Evolutionary conservation across 2,888 invertebrate genomes (phyloP), one percentile per base, ranked within the genome.

Genomic region (Xiphydria camelus): DNA sequence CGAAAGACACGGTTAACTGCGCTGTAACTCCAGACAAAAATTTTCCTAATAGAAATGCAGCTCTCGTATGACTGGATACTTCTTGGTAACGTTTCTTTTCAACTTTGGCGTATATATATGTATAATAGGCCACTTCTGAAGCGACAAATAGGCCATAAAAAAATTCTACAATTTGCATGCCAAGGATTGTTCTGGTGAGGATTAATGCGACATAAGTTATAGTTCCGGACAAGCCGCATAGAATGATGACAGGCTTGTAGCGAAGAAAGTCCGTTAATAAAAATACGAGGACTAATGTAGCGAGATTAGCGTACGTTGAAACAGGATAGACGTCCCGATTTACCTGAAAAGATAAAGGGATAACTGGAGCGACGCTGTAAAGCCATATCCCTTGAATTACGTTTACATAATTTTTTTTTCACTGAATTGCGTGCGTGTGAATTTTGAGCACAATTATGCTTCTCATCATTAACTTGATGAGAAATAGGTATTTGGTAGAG

Each of bases 101-200:
- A 39, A 92, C 94, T 80, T 94, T 91, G 19, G 94, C 91, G 76
- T 94, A 96, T 55, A 95, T 91, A 65, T 96, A 96, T 0, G 94
- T 93, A 65, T 87, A 90, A 73, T 95, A 96, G 1, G 95, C 95
- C 2, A 96, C 88, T 76, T 95, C 95, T 2, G 91, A 86, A 0
- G 95, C 91, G 74, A 88, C 84, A 66, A 91, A 92, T 5, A 89
- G 79, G 4, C 95, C 95, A 71, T 87, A 94, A 60, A 87, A 81
- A 41, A 89, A 80, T 78, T 94, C 86, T 3, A 82, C 79, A 46
- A 82, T 59, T 78, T 91, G 88, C 66, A 94, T 79, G 68, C 84
- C 83, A 53, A 80, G 68, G 50, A 94, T 72, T 26, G 83, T 84
- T 32, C 81, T 76, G 0, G 90, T 89, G 84, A 91, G 88, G 41